Evolutionary conservation across 1,140 invertebrate species (phyloP).

Genomic region (Goniozus legneri): DNA sequence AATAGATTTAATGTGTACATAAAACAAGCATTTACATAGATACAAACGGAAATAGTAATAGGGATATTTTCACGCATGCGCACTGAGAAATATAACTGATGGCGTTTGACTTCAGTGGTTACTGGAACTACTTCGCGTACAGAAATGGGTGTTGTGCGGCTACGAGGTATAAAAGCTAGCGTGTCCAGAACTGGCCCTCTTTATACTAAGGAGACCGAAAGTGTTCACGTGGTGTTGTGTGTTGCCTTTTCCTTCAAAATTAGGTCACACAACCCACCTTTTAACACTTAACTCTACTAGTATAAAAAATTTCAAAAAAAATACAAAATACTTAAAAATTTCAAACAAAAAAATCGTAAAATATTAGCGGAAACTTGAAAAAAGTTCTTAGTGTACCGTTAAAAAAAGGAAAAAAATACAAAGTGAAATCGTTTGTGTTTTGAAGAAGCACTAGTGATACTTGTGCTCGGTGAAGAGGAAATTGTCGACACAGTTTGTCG

Average conservation of each 20-base stretch:
- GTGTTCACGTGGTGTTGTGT: slow-evolving; percentile 61
- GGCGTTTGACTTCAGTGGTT: too few relatives aligned
- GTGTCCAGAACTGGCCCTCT: slow-evolving; percentile 29
- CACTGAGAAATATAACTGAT: too few relatives aligned
- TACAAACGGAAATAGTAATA: too few relatives aligned
- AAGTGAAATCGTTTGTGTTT: slow-evolving; percentile 1
- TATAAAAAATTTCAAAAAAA: slow-evolving; percentile 70
- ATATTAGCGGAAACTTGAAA: slow-evolving; percentile 46
- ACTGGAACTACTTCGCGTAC: slow-evolving; percentile 27
- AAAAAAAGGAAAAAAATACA: slow-evolving; percentile 16
- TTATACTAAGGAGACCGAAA: slow-evolving; percentile 55
- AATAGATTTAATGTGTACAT: too few relatives aligned
- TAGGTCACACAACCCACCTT: slow-evolving; percentile 80
- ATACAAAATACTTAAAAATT: slow-evolving; percentile 45
- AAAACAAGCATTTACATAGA: too few relatives aligned
- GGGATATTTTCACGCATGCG: too few relatives aligned
- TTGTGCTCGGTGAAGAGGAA: slow-evolving; percentile 19
- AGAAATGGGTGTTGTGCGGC: slow-evolving; percentile 11
- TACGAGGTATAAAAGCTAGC: slow-evolving; percentile 48
- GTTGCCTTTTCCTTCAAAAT: slow-evolving; percentile 52
- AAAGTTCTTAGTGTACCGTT: slow-evolving; percentile 14
- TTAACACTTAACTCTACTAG: slow-evolving; percentile 74
- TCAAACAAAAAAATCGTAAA: slow-evolving; percentile 52
- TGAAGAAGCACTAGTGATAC: slow-evolving; percentile 16
- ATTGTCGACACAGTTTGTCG: too few relatives aligned